Conservation (phyloP, 2,113 vertebrate genomes). For the Clupea harengus region DNA sequence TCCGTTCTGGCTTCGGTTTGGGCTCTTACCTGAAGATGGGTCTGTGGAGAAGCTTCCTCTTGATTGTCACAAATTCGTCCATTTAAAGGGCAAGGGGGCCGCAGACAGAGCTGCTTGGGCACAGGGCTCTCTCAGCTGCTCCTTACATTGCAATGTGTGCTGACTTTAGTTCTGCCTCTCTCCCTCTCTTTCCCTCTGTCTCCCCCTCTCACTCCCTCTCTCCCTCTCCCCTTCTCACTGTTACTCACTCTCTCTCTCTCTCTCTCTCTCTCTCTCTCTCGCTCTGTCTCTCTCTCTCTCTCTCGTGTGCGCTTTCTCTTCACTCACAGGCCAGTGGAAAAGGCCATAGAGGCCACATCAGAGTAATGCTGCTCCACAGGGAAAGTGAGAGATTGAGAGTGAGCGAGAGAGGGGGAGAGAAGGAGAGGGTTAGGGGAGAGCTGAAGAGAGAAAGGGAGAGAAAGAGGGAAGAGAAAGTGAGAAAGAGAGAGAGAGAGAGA, state of each 20-base stretch:
- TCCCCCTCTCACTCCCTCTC: slow-evolving; percentile 34
- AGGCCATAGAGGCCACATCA: slow-evolving; percentile 83
- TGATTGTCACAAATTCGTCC: slow-evolving; percentile 88
- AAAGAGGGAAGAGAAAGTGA: neutral
- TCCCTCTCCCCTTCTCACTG: neutral
- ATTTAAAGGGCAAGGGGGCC: slow-evolving; percentile 72
- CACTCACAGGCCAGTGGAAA: slow-evolving; percentile 75
- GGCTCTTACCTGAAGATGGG: slow-evolving; percentile 87
- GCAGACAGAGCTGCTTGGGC: slow-evolving; percentile 62
- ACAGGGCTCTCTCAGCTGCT: slow-evolving; percentile 48
- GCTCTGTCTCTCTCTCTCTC: neutral
- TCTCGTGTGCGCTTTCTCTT: slow-evolving; percentile 53
- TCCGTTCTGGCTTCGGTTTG: neutral
- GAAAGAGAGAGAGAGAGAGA: neutral
- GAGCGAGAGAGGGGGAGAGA: slow-evolving; percentile 45
- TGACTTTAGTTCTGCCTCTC: slow-evolving; percentile 61
- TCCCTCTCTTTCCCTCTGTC: slow-evolving; percentile 28
- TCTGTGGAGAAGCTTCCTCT: slow-evolving; percentile 86
- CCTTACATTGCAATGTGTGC: slow-evolving; percentile 63
- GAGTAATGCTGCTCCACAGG: slow-evolving; percentile 57
- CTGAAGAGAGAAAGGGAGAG: neutral
- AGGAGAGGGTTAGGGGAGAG: slow-evolving; percentile 64
- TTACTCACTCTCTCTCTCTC: slow-evolving; percentile 47
- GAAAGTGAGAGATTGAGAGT: neutral
- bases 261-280: slow-evolving; percentile 40